Percentiles rank a stretch among this genome's conserved stretches.
Evolutionary conservation across 2,888 invertebrate genomes (phyloP).

Genomic region (Xanthia togata): DNA sequence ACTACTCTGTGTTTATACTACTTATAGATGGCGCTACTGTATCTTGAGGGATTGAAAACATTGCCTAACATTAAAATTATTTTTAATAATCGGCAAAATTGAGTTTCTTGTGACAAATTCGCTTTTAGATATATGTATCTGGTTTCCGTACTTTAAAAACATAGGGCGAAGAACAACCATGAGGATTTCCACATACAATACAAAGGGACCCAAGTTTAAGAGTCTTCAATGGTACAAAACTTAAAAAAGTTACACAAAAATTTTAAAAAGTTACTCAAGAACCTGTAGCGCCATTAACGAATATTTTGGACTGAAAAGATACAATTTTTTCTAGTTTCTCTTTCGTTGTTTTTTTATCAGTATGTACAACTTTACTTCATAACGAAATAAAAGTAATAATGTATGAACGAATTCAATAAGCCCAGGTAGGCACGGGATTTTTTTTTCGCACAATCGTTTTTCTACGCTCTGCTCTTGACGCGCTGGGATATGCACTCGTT

Average conservation of each 20-base stretch:
- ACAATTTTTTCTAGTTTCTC: slow-evolving; percentile 42
- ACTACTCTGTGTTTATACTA: slow-evolving; percentile 35
- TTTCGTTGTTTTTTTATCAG: slow-evolving; percentile 33
- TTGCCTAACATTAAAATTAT: slow-evolving; percentile 33
- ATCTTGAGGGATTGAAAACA: slow-evolving; percentile 24
- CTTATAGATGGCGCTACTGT: slow-evolving; percentile 52
- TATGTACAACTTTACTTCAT: slow-evolving; percentile 27
- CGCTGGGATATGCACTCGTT: not conserved
- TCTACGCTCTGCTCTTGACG: not conserved
- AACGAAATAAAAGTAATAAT: slow-evolving; percentile 29
- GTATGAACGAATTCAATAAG: slow-evolving; percentile 35
- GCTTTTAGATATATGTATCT: too few relatives aligned
- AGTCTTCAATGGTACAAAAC: not conserved
- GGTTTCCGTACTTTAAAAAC: not conserved
- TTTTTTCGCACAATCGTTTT: too few relatives aligned
- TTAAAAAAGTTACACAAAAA: not conserved
- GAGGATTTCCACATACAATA: not conserved
- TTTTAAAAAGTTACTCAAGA: not conserved
- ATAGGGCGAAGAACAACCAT: too few relatives aligned
- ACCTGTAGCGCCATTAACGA: slow-evolving; percentile 33
- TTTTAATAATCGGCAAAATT: slow-evolving; percentile 21
- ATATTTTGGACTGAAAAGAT: slow-evolving; percentile 55
- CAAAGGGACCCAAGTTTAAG: not conserved
- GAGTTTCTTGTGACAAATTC: too few relatives aligned
- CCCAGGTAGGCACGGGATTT: not conserved